Evolutionary conservation across 2,888 invertebrate genomes (phyloP), one percentile per base, ranked within the genome.

Genomic region (Selenia dentaria): DNA sequence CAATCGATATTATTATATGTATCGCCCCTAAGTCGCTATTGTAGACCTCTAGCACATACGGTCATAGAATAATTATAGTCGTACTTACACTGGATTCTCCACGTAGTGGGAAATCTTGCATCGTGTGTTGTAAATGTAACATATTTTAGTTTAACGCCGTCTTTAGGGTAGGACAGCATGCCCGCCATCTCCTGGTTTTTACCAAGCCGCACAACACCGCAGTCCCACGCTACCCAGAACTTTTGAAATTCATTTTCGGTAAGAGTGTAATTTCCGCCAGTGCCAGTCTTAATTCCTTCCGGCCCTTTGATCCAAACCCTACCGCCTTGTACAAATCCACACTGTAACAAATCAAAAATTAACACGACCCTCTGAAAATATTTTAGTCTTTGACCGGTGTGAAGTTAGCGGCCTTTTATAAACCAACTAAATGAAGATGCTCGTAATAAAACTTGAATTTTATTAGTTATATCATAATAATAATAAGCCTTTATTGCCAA

Each of bases 171-270:
- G 3, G 24, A 34, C 5, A 8, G 6, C 8, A 29, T 35, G 13
- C 1, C 2, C 4, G 9, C 6, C 24, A 6, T 16, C 1, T 8
- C 48, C 27, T 13, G 0, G 2, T 22, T 46, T 14, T 51, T 25
- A 0, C 59, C 59, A 9, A 37, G 33, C 35, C 44, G 18, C 11
- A 56, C 5, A 8, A 4, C 12, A 3, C 32, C 28, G 20, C 12
- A 13, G 27, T 82, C 66, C 93, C 93, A 93, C 29, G 79, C 73
- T 22, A 93, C 62, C 77, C 88, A 80, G 60, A 92, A 92, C 53
- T 72, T 83, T 56, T 74, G 83, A 59, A 72, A 87, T 52, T 88
- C 83, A 25, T 80, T 74, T 13, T 14, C 25, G 1, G 49, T 26
- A 4, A 58, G 47, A 6, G 28, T 28, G 18, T 36, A 53, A n/a